These are phyloP conservation scores for Lordiphosa clarofinis DNA, from an alignment of 1,140 invertebrate genomes.

Conservation along the genomic window DNA sequence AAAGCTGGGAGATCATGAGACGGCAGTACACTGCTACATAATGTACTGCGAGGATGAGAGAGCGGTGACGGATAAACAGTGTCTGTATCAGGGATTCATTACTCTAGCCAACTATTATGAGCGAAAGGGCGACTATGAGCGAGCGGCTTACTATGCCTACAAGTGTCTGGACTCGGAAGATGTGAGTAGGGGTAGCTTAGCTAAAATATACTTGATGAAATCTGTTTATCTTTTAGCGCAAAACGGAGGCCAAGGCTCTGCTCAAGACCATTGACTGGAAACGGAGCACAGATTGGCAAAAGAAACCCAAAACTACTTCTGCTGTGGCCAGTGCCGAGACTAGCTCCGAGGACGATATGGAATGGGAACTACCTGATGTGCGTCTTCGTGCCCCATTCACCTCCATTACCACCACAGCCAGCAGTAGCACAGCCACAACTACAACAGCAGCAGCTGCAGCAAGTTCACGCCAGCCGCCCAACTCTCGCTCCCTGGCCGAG, in stretches of 20 bases:
- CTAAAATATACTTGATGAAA: background rate
- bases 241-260: conserved; percentile 94
- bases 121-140: conserved; percentile 89
- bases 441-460: conserved; percentile 2
- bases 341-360: conserved; percentile 74
- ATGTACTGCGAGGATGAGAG: conserved; percentile 92
- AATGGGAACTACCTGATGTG: conserved; percentile 65
- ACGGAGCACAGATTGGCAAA: conserved; percentile 75
- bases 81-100: conserved; percentile 91
- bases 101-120: conserved; percentile 95
- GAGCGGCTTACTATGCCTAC: conserved; percentile 94
- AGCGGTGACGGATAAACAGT: conserved; percentile 86
- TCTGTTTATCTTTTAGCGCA: conserved; percentile 83
- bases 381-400: conserved; percentile 32
- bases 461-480: conserved; percentile 2
- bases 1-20: conserved; percentile 90
- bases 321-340: conserved; percentile 57
- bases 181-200: conserved; percentile 28
- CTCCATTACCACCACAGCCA: conserved; percentile 9
- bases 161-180: conserved; percentile 87
- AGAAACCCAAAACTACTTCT: conserved; percentile 41
- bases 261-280: conserved; percentile 89
- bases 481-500: conserved; percentile 21
- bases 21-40: conserved; percentile 94
- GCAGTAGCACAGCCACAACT: conserved; percentile 12